Conservation (phyloP, 2,797 vertebrate species). For the Sciurus carolinensis region DNA sequence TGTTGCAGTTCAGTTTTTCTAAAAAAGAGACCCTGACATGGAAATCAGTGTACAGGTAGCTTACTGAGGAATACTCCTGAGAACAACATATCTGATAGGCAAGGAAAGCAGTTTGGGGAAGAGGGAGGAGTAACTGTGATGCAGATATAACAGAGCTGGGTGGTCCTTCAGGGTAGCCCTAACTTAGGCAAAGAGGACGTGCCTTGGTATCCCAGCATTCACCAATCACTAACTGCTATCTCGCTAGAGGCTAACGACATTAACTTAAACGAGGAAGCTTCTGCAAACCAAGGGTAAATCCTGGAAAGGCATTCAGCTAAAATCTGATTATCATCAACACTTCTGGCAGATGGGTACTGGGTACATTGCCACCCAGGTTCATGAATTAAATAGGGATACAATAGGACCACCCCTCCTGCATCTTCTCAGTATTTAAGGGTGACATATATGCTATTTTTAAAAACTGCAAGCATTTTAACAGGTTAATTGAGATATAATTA, state of each 20-base stretch:
- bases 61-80: not conserved
- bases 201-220: not conserved
- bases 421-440: not conserved
- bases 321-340: not conserved
- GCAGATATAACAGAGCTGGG: not conserved
- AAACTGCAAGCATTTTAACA: not conserved
- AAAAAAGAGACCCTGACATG: not conserved
- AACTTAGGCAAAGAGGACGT: not conserved
- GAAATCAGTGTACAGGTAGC: not conserved
- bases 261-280: not conserved
- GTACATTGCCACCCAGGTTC: not conserved
- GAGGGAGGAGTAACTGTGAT: not conserved
- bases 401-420: not conserved
- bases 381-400: not conserved
- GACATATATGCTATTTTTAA: not conserved
- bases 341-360: not conserved
- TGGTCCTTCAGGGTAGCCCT: not conserved
- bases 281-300: not conserved
- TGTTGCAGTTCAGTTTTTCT: not conserved
- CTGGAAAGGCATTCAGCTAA: not conserved
- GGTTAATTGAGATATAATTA: not conserved
- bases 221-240: not conserved
- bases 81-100: rapidly evolving
- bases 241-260: not conserved
- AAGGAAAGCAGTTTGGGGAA: not conserved